phyloP scores from a whole-genome alignment of 2,797 vertebrate species.

The Gallinago solitaria region DNA sequence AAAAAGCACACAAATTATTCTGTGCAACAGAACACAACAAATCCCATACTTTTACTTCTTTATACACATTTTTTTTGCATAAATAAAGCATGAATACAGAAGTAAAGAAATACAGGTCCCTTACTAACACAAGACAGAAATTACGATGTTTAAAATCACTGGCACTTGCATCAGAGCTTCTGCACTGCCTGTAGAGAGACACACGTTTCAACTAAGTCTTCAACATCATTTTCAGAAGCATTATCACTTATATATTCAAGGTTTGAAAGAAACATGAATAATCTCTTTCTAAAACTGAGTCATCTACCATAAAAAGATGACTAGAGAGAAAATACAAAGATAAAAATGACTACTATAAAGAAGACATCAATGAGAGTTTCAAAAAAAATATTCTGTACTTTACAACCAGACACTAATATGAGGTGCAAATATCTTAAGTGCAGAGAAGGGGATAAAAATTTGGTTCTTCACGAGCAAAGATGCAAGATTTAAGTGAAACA shows the following conservation, averaged over 20 bases:
- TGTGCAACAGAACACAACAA: background rate
- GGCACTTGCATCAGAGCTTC: background rate
- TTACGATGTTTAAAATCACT: background rate
- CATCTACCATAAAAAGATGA: background rate
- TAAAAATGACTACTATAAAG: background rate
- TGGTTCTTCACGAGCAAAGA: background rate
- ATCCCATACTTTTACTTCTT: background rate
- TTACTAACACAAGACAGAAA: background rate
- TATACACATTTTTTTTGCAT: background rate
- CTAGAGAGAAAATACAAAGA: background rate
- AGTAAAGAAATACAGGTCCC: background rate
- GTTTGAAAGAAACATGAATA: background rate
- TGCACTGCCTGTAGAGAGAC: background rate
- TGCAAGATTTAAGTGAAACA: background rate
- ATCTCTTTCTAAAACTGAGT: slow-evolving; percentile 10
- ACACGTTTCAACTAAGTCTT: background rate
- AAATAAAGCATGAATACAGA: background rate
- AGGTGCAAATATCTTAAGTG: background rate
- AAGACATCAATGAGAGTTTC: background rate
- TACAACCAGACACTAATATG: background rate
- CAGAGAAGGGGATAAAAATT: background rate
- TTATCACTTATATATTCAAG: background rate
- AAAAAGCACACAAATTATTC: background rate
- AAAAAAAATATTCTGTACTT: background rate
- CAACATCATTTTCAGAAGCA: background rate